Conservation (phyloP, 2,797 vertebrate genomes). For the Clamator glandarius region DNA sequence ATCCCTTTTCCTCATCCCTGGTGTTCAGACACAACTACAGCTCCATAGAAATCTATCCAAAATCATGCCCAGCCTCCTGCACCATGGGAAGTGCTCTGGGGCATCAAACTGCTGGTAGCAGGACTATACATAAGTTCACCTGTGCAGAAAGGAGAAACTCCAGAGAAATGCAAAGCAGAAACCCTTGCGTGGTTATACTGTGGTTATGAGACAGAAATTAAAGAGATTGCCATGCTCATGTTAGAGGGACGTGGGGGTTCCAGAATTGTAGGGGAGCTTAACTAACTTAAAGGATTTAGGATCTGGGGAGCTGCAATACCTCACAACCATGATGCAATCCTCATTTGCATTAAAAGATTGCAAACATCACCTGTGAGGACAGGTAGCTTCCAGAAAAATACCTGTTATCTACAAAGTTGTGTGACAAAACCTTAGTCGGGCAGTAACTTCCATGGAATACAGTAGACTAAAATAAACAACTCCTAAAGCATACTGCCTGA, state of each 20-base stretch:
- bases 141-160: not conserved
- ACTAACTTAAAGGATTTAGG: not conserved
- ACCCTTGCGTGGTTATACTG: not conserved
- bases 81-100: not conserved
- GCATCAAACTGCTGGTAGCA: not conserved
- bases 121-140: not conserved
- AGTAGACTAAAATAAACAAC: not conserved
- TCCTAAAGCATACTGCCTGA: not conserved
- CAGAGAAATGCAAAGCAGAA: not conserved
- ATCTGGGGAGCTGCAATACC: not conserved
- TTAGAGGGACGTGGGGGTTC: not conserved
- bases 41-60: not conserved
- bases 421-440: not conserved
- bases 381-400: not conserved
- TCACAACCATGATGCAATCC: accelerated
- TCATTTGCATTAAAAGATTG: not conserved
- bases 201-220: not conserved
- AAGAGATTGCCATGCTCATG: not conserved
- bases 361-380: not conserved
- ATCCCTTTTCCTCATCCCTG: not conserved
- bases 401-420: not conserved
- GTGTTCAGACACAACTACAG: not conserved
- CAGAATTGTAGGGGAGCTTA: not conserved
- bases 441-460: not conserved
- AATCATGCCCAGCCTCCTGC: not conserved